Evolutionary conservation across 2,113 vertebrate genomes (phyloP).

Genomic region (Neopipo cinnamomea): DNA sequence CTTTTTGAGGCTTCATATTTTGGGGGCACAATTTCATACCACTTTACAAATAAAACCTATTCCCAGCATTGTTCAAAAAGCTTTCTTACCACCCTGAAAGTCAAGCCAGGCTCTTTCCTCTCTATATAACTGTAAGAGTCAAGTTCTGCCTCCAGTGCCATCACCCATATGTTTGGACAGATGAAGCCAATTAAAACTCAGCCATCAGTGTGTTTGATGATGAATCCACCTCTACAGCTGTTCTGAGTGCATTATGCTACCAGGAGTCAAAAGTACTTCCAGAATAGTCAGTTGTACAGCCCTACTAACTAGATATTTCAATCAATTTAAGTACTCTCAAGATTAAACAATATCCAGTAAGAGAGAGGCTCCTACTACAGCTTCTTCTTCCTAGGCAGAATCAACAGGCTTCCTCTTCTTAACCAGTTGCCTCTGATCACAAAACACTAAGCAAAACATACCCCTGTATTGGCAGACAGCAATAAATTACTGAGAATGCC

Average conservation of each 20-base stretch:
- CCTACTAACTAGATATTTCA: background rate
- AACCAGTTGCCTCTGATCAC: background rate
- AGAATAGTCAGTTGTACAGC: background rate
- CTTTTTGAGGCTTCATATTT: background rate
- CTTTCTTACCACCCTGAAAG: background rate
- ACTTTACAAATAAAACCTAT: background rate
- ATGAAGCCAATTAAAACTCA: slow-evolving; percentile 14
- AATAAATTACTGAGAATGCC: background rate
- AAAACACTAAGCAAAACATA: background rate
- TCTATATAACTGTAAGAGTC: background rate
- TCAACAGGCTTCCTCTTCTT: background rate
- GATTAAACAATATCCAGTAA: background rate
- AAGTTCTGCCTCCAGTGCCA: slow-evolving; percentile 2
- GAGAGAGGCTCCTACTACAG: background rate
- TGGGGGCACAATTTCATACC: background rate
- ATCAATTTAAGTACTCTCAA: background rate
- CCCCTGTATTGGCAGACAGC: background rate
- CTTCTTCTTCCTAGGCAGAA: background rate
- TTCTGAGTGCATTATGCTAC: background rate
- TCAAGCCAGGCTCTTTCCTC: background rate
- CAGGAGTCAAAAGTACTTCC: background rate
- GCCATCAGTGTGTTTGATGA: background rate
- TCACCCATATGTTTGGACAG: background rate
- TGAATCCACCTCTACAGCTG: slow-evolving; percentile 10
- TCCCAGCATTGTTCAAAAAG: background rate